Base-by-base conservation (phyloP, 2,888 invertebrate species). In the Lapara coniferarum region DNA sequence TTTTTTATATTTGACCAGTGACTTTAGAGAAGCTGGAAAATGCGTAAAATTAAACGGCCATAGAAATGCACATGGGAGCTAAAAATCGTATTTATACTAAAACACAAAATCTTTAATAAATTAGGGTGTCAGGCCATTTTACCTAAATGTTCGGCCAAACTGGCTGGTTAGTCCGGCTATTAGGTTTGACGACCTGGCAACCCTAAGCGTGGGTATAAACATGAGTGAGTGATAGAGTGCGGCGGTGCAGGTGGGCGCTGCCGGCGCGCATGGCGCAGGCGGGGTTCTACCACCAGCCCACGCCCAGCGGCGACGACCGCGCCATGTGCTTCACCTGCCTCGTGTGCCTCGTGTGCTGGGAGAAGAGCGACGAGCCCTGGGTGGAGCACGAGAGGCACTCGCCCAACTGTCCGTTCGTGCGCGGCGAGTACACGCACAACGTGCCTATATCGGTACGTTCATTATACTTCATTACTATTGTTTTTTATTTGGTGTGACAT, bases 221-320 rank as follows among this genome's bases (percentile, higher is more conserved):
- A 19, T 19, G 16, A 53, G 19, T 19, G 19, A 55, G 55, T 19
- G 19, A 10, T 8, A 16, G 19, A 2, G n/a, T 3, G 19, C 55
- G 55, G 55, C 55, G 66, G 37, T 85, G 56, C 83, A 98, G 98
- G 90, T 99, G 98, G 98, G 98, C 98, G 7, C 88, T 98, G 71
- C 98, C 98, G 0, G 98, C 98, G 79, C 98, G 98, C 85, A 98
- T 99, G 98, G 98, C 98, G 7, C 98, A 98, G 86, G 98, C 98
- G 2, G 99, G 99, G 16, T 99, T 99, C 91, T 99, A 98, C 92
- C 98, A 98, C 90, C 98, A 98, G 87, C 98, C 98, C 0, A 97
- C 97, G 69, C 95, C 96, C 4, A 96, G 96, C 46, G 98, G 98
- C 5, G 98, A 98, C 85, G 99, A 99, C 91, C 95, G 98, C 74